These are phyloP conservation scores for Argyrosomus regius DNA, from an alignment of 2,797 vertebrate species.

Conservation along the genomic window DNA sequence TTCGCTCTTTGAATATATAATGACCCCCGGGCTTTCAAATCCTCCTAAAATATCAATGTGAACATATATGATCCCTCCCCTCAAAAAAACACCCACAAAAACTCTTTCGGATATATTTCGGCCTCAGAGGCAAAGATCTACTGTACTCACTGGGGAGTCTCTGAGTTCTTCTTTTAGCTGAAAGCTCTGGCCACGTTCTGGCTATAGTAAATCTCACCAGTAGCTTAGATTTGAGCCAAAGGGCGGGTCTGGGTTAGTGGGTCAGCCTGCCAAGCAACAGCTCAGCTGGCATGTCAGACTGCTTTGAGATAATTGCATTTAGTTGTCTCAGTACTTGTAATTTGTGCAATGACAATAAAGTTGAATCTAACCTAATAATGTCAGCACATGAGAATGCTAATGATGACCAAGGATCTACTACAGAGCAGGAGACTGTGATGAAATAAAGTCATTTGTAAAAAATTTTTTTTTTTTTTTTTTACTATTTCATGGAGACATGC, in stretches of 20 bases:
- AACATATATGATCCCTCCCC: not conserved
- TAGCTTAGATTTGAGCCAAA: constrained; percentile 30
- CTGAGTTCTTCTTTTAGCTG: constrained; percentile 27
- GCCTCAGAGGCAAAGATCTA: constrained; percentile 7
- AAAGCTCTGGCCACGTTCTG: constrained; percentile 33
- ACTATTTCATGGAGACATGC: not conserved
- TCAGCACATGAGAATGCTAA: constrained; percentile 33
- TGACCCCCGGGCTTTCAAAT: not conserved
- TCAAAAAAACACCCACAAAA: not conserved
- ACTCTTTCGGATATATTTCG: constrained; percentile 14
- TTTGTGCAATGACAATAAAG: too few relatives aligned
- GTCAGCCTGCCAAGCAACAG: constrained; percentile 58
- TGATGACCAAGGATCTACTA: constrained; percentile 3
- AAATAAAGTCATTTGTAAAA: not conserved
- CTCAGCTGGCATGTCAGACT: constrained; percentile 46
- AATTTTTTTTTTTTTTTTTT: not conserved
- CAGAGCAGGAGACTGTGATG: constrained; percentile 1
- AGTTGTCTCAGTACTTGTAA: too few relatives aligned
- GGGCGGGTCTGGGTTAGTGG: constrained; percentile 55
- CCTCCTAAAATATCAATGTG: constrained; percentile 21
- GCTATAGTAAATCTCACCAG: constrained; percentile 55
- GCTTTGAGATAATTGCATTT: constrained; percentile 38
- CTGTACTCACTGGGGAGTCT: constrained; percentile 21
- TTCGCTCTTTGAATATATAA: constrained; percentile 8
- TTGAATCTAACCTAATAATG: constrained; percentile 8